Evolutionary conservation across 2,797 vertebrate species (phyloP), one percentile per base, ranked within the genome.

Genomic region (Crenuchus spilurus): DNA sequence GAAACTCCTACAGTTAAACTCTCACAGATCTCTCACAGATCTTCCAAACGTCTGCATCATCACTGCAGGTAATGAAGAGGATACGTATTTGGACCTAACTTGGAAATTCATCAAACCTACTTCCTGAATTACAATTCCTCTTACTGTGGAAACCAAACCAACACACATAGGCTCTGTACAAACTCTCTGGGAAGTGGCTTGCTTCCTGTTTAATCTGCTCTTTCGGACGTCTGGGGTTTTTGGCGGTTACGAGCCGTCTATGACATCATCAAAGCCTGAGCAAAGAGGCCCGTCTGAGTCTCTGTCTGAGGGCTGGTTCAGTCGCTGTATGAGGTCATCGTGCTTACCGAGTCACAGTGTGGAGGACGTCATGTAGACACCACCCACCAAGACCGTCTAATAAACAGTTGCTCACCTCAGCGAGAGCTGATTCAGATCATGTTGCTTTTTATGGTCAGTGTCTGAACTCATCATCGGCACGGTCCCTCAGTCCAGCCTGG

Each of bases 161-260:
- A 11, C 6, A 71, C 54, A 41, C 46, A 75, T 60, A 64, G 55
- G 54, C 57, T 68, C 68, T 26, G 28, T 20, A 2, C 30, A 61
- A 70, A 81, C 77, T 75, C 70, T 69, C 76, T 57, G 67, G 60
- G 58, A 81, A 70, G 60, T 76, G 69, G 33, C 46, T 65, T 24
- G 76, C 77, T 85, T 83, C 72, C 78, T 82, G 77, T 82, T 81
- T 73, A 71, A 78, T 75, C 74, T 62, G 67, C 68, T 10, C 2
- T 5, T 7, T 61, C 75, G 72, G 74, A 76, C 75, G 74, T 82
- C 80, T 85, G 80, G 61, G n/a, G 61, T 70, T 73, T 79, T 46
- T 70, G 22, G 31, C 44, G 44, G 33, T 78, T 76, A 81, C 65
- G 20, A 70, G 51, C 66, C 55, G 44, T 48, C 20, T 74, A 65